phyloP scores from a whole-genome alignment of 2,888 invertebrate species.

The Euplexia lucipara region DNA sequence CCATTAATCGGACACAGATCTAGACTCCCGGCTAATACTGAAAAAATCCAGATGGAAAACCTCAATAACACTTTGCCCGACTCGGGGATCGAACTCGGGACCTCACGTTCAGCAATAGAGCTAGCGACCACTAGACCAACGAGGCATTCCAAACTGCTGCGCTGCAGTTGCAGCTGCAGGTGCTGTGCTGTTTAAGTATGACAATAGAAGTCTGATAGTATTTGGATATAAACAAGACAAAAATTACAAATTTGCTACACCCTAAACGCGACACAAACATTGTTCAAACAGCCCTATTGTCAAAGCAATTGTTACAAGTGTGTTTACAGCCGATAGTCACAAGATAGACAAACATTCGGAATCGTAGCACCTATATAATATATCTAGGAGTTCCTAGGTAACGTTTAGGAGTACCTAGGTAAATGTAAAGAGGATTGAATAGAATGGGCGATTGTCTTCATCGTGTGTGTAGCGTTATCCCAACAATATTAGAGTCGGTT shows the following conservation, averaged over 20 bases:
- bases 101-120: no score
- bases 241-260: background rate
- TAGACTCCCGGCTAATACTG: no score
- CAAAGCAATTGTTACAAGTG: conserved; percentile 31
- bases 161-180: no score
- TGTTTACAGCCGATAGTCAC: conserved; percentile 27
- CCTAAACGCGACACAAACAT: background rate
- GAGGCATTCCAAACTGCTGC: no score
- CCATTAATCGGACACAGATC: no score
- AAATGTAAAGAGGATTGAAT: conserved; percentile 18
- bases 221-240: background rate
- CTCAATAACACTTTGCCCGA: no score
- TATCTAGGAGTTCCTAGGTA: background rate
- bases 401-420: background rate
- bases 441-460: conserved; percentile 8
- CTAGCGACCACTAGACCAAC: no score
- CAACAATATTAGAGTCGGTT: no score
- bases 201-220: no score
- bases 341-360: conserved; percentile 7
- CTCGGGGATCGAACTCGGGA: no score
- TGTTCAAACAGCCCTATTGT: conserved; percentile 13
- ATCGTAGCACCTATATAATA: background rate
- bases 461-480: background rate
- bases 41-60: no score
- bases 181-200: no score